phyloP scores from a whole-genome alignment of 2,113 vertebrate species.

The Maccullochella peelii region DNA sequence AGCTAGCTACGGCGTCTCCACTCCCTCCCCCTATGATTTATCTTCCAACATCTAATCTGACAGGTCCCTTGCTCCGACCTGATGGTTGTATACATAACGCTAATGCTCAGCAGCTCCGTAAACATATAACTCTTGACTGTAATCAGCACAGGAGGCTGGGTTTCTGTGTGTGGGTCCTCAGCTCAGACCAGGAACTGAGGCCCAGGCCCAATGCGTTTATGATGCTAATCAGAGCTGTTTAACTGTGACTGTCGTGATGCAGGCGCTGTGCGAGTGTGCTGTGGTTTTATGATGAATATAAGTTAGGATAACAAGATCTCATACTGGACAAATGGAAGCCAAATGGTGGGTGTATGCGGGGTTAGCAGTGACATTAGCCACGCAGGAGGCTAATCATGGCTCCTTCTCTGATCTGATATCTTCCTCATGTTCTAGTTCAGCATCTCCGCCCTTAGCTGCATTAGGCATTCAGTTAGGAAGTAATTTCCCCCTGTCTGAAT shows the following conservation, averaged over 20 bases:
- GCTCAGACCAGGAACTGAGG: constrained; percentile 57
- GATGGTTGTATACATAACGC: constrained; percentile 78
- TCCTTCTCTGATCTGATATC: constrained; percentile 69
- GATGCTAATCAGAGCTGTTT: constrained; percentile 83
- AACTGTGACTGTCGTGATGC: constrained; percentile 72
- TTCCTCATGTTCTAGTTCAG: constrained; percentile 79
- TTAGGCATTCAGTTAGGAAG: constrained; percentile 67
- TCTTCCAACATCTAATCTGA: constrained; percentile 77
- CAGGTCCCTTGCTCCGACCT: constrained; percentile 72
- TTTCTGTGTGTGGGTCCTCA: constrained; percentile 60
- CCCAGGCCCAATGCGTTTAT: constrained; percentile 66
- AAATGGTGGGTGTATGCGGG: constrained; percentile 72
- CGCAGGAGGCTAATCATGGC: constrained; percentile 71
- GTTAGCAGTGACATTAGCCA: constrained; percentile 71
- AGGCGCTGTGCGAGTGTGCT: constrained; percentile 66
- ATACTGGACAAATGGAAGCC: constrained; percentile 74
- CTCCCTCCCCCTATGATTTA: constrained; percentile 59
- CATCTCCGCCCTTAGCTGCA: constrained; percentile 61
- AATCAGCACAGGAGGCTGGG: constrained; percentile 67
- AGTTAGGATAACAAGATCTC: constrained; percentile 80
- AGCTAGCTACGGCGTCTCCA: constrained; percentile 51
- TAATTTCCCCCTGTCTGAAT: constrained; percentile 64
- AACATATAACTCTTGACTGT: constrained; percentile 75
- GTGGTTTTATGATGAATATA: constrained; percentile 83
- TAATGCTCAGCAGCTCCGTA: constrained; percentile 79